phyloP scores from a whole-genome alignment of 2,888 invertebrate genomes.

The Brenthis hecate region DNA sequence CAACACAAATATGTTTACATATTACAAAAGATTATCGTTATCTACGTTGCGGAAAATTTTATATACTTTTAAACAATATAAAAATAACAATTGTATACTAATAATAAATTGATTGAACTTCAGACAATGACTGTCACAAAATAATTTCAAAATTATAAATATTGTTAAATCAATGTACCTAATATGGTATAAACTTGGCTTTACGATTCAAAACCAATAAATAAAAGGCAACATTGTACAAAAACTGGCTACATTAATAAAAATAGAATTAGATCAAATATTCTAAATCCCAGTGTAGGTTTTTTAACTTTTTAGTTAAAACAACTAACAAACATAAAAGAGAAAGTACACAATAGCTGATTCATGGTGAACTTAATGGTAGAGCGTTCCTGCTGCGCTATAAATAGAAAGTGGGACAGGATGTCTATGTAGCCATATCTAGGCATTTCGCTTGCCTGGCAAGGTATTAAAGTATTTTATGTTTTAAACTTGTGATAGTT shows the following conservation, averaged over 20 bases:
- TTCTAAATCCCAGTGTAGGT: neutral
- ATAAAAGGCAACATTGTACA: too few relatives aligned
- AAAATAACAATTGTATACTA: too few relatives aligned
- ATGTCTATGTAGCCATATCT: conserved; percentile 45
- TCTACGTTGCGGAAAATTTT: too few relatives aligned
- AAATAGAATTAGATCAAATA: neutral
- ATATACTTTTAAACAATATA: too few relatives aligned
- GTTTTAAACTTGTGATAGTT: neutral
- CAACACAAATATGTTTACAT: too few relatives aligned
- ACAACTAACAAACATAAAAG: conserved; percentile 25
- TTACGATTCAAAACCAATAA: too few relatives aligned
- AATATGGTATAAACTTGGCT: too few relatives aligned
- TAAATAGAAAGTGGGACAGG: conserved; percentile 69
- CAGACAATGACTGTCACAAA: too few relatives aligned
- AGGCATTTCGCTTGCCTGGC: conserved; percentile 30
- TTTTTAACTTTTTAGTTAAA: neutral
- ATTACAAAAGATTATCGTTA: too few relatives aligned
- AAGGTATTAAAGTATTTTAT: conserved; percentile 12
- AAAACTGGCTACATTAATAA: neutral
- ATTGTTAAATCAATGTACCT: too few relatives aligned
- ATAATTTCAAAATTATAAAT: too few relatives aligned
- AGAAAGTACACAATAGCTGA: conserved; percentile 36
- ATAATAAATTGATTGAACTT: too few relatives aligned
- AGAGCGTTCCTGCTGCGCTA: conserved; percentile 46
- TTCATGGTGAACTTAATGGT: conserved; percentile 30